Evolutionary conservation across 2,888 invertebrate species (phyloP).

Genomic region (Tridacna gigas): DNA sequence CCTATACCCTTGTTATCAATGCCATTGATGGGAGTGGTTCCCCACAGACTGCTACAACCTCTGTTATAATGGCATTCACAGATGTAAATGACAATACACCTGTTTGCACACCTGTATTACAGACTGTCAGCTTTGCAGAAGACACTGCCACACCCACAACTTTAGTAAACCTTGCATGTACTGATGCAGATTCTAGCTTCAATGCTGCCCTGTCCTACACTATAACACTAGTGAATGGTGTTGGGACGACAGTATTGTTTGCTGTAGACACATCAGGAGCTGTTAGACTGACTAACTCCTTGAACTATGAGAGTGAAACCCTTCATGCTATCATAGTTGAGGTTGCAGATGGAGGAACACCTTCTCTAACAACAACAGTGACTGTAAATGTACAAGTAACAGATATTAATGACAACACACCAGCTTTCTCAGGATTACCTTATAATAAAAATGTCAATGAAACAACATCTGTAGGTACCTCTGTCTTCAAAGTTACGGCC

Average conservation of each 20-base stretch:
- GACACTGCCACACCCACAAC: slow-evolving; percentile 46
- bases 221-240: slow-evolving; percentile 63
- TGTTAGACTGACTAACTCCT: slow-evolving; percentile 58
- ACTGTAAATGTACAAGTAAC: slow-evolving; percentile 66
- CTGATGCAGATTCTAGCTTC: slow-evolving; percentile 67
- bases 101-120: slow-evolving; percentile 64
- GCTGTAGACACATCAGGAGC: slow-evolving; percentile 60
- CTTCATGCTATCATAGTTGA: slow-evolving; percentile 64
- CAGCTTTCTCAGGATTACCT: slow-evolving; percentile 65
- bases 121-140: slow-evolving; percentile 65
- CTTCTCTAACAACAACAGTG: slow-evolving; percentile 64
- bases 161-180: slow-evolving; percentile 91
- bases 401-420: slow-evolving; percentile 77
- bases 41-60: slow-evolving; percentile 88
- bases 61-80: slow-evolving; percentile 86
- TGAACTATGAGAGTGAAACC: slow-evolving; percentile 74
- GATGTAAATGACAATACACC: slow-evolving; percentile 91
- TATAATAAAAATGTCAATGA: slow-evolving; percentile 66
- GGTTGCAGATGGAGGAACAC: slow-evolving; percentile 70
- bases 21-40: slow-evolving; percentile 66
- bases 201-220: slow-evolving; percentile 59
- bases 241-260: slow-evolving; percentile 55
- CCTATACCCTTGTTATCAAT: slow-evolving; percentile 60
- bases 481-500: slow-evolving; percentile 68
- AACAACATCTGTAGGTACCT: slow-evolving; percentile 56